Evolutionary conservation across 2,113 vertebrate species (phyloP), one percentile per base, ranked within the genome.

Genomic region (Percopsis transmontana): DNA sequence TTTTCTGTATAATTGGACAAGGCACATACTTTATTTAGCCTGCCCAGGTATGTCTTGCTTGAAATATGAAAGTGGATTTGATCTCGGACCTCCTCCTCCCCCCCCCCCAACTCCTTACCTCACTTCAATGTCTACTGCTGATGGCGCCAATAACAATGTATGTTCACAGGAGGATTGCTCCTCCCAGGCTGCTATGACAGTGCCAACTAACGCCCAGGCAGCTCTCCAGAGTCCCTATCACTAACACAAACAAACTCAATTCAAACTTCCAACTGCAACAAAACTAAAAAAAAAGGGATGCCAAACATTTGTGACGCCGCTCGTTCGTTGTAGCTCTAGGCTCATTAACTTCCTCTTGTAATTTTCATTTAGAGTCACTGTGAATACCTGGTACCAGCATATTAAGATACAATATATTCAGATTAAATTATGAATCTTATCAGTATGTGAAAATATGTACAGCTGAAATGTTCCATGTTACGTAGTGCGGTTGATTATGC

Each of bases 331-430:
- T 91, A 90, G 18, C 18, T 51, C 18, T 72, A 91, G 76, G 89
- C 58, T 63, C 20, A 67, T 72, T 68, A 56, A 58, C 58, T 76
- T 86, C 73, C 75, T 88, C 79, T 85, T 90, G 86, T 87, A 77
- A 85, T 77, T 80, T 91, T 83, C 77, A 86, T 92, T 91, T 90
- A 86, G 83, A 88, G 90, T 91, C 90, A 93, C 92, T 93, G 91
- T 93, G 92, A 93, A 90, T 89, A 90, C 80, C 84, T 79, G 91
- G 90, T 93, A 93, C 92, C 92, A 92, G 92, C 92, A 93, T 90
- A 90, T 85, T 86, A 87, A 79, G 69, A 90, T 88, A 89, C 71
- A 81, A 76, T 87, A 89, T 90, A 91, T 88, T 81, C 80, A 87
- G 74, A 91, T 91, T 74, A 90, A 91, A 86, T 88, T 84, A 89